Conservation (phyloP, 2,113 vertebrate genomes). For the Laticauda colubrina region DNA sequence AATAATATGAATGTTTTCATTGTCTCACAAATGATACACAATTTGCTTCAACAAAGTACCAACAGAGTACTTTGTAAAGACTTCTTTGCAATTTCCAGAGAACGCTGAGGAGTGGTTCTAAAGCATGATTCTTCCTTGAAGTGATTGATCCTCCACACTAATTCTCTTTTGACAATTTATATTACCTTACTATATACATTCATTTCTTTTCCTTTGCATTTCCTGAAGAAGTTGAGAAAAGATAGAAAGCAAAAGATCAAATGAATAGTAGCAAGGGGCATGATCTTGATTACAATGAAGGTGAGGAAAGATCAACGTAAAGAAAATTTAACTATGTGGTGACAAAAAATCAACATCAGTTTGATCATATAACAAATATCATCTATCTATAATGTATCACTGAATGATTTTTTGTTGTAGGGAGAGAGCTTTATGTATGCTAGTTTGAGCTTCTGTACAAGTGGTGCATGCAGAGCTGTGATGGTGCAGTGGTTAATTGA, state of each 20-base stretch:
- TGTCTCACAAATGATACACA: not conserved
- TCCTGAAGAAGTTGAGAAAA: not conserved
- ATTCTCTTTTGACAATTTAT: not conserved
- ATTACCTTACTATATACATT: not conserved
- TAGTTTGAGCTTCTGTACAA: not conserved
- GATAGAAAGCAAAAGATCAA: not conserved
- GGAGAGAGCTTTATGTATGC: not conserved
- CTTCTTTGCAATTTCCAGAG: not conserved
- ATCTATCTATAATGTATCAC: not conserved
- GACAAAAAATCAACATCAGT: not conserved
- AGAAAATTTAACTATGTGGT: not conserved
- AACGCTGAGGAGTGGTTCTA: not conserved
- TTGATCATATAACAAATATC: not conserved
- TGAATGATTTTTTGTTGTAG: not conserved
- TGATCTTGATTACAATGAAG: not conserved
- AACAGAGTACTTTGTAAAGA: not conserved
- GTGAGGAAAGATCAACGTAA: not conserved
- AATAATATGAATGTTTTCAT: not conserved
- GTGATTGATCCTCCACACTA: too few relatives aligned
- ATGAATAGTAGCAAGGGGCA: not conserved
- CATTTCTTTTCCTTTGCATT: not conserved
- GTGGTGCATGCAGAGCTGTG: not conserved
- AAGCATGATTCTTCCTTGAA: not conserved
- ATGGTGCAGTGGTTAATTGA: not conserved
- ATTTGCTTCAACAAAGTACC: not conserved